A percentile compares a stretch with the other conserved stretches of the same genome.
Conservation (phyloP, 2,113 vertebrate species). For the Pleuronectes platessa region DNA sequence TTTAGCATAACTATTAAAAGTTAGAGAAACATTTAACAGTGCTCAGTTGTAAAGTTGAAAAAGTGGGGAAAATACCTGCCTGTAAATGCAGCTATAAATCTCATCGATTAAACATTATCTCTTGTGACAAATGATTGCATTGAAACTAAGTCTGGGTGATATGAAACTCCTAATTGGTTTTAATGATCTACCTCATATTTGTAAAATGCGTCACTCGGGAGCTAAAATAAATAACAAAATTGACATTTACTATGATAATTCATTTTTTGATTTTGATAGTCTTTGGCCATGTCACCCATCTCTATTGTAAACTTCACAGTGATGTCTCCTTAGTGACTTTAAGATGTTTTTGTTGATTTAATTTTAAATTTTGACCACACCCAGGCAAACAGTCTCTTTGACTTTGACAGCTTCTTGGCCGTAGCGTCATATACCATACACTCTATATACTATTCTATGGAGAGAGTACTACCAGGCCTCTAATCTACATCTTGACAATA, state of each 20-base stretch:
- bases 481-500: slow-evolving; percentile 1
- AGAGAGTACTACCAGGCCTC: neutral
- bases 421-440: no score
- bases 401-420: no score
- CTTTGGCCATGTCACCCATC: no score
- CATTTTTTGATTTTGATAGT: no score
- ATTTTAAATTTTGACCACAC: neutral
- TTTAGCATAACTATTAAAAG: neutral
- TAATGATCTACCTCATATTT: no score
- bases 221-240: no score
- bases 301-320: no score
- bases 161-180: no score
- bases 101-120: neutral
- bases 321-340: no score
- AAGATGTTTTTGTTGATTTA: neutral
- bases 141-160: neutral
- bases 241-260: no score
- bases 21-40: neutral
- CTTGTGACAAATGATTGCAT: neutral
- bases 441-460: no score
- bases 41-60: neutral
- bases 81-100: neutral
- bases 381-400: neutral
- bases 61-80: neutral
- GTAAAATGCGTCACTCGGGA: no score